Conservation (phyloP, 2,113 vertebrate genomes). For the Tamias sibiricus region DNA sequence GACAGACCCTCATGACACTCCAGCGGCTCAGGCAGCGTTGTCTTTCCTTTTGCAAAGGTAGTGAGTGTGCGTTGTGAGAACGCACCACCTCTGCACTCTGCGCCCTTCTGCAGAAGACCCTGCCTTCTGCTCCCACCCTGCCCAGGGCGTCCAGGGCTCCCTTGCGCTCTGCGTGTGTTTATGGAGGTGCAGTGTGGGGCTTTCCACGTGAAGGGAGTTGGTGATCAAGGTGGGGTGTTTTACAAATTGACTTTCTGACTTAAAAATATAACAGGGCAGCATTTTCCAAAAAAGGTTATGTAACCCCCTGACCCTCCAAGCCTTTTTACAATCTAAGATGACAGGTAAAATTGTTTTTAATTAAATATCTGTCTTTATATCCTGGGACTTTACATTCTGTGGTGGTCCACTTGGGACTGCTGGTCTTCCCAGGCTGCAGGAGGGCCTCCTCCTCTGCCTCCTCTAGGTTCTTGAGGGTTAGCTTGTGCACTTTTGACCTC, state of each 20-base stretch:
- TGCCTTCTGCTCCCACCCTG: too few species aligned
- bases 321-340: background rate
- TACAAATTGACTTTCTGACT: background rate
- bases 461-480: background rate
- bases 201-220: too few species aligned
- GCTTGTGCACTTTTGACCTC: rapidly evolving
- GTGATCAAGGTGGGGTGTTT: background rate
- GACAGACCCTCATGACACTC: background rate
- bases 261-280: background rate
- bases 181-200: rapidly evolving
- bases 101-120: background rate
- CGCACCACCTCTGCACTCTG: rapidly evolving
- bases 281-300: constrained; percentile 20
- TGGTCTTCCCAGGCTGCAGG: rapidly evolving
- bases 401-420: rapidly evolving
- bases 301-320: background rate
- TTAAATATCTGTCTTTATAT: background rate
- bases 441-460: background rate
- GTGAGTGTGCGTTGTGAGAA: background rate
- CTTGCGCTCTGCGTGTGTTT: rapidly evolving
- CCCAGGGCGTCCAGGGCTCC: rapidly evolving
- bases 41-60: too few species aligned
- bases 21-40: rapidly evolving
- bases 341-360: too few species aligned
- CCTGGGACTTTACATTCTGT: rapidly evolving